Conservation (phyloP, 2,888 invertebrate genomes). For the Caenorhabditis sp. region DNA sequence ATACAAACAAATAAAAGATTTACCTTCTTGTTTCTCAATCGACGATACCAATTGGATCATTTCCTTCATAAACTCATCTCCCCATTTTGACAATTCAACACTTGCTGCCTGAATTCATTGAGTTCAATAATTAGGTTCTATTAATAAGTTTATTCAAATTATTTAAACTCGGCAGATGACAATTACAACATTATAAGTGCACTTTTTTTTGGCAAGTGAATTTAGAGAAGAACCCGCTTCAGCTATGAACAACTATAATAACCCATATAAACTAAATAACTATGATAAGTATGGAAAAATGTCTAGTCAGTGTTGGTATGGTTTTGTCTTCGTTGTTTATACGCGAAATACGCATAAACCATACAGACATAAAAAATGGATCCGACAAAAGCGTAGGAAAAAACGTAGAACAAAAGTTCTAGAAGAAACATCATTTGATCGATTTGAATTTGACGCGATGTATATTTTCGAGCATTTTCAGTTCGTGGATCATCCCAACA, state of each 20-base stretch:
- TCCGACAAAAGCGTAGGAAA: not conserved
- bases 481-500: constrained; percentile 5
- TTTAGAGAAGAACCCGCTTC: constrained; percentile 1
- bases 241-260: not conserved
- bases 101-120: constrained; percentile 80
- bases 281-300: not conserved
- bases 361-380: not conserved
- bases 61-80: constrained; percentile 93
- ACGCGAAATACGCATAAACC: not conserved
- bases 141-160: constrained; percentile 16
- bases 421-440: not conserved
- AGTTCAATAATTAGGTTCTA: not conserved
- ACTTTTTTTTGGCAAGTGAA: not conserved
- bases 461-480: not conserved
- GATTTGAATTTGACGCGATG: not conserved
- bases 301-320: not conserved
- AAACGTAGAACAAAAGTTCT: not conserved
- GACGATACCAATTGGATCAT: constrained; percentile 88
- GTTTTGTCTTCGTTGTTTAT: not conserved
- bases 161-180: constrained; percentile 9
- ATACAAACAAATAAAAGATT: not conserved
- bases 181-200: constrained; percentile 3
- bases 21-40: constrained; percentile 38
- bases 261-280: not conserved
- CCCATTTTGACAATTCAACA: constrained; percentile 87